A percentile compares a stretch with the other conserved stretches of the same genome.
Evolutionary conservation across 2,113 vertebrate genomes (phyloP).

Genomic region (Oenanthe melanoleuca): DNA sequence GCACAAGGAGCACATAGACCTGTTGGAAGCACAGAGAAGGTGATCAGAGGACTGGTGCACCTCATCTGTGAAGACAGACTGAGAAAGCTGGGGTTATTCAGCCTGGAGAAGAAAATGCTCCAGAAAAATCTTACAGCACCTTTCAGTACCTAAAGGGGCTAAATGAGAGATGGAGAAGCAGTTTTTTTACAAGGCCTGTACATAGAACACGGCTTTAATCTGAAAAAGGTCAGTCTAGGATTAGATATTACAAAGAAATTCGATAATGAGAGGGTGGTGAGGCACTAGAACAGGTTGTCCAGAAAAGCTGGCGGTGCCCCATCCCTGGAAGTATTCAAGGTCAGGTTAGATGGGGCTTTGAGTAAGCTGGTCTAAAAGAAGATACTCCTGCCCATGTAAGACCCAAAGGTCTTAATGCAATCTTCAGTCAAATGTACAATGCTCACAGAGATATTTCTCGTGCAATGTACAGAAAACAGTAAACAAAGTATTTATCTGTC

Average conservation of each 20-base stretch:
- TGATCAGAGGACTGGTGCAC: too few relatives aligned
- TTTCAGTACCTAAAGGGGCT: background rate
- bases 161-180: background rate
- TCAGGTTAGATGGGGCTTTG: background rate
- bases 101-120: background rate
- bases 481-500: background rate
- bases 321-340: background rate
- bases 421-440: background rate
- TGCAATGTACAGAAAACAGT: background rate
- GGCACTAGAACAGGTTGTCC: background rate
- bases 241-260: background rate
- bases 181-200: background rate
- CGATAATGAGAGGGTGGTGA: background rate
- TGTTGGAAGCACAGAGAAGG: background rate
- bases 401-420: background rate
- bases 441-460: background rate
- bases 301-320: background rate
- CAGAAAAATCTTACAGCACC: too few relatives aligned
- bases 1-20: too few relatives aligned
- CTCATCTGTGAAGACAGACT: background rate
- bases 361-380: background rate
- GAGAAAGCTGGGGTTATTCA: background rate
- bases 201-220: background rate
- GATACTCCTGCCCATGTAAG: fast-evolving
- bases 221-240: background rate